These are phyloP conservation scores for Dioctria rufipes DNA, from an alignment of 2,888 invertebrate genomes.

Conservation along the genomic window DNA sequence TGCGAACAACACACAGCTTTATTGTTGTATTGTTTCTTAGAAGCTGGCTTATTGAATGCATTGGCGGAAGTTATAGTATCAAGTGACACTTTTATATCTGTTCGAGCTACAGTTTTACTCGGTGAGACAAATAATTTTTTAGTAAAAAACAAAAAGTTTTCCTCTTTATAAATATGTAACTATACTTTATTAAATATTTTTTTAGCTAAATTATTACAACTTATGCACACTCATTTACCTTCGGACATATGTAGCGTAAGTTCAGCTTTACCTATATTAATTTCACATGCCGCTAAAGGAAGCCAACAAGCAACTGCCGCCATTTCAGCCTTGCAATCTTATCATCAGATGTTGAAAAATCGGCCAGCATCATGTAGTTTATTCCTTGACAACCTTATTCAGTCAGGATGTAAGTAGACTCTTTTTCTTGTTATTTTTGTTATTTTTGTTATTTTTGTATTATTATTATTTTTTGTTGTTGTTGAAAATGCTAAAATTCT, in stretches of 20 bases:
- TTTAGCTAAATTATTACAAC: slow-evolving; percentile 85
- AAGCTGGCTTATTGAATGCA: slow-evolving; percentile 89
- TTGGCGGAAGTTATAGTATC: slow-evolving; percentile 93
- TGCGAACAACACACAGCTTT: slow-evolving; percentile 92
- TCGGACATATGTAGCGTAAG: slow-evolving; percentile 88
- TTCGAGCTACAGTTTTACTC: slow-evolving; percentile 90
- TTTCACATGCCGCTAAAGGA: slow-evolving; percentile 85
- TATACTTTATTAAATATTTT: slow-evolving; percentile 20
- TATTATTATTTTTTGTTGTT: no score
- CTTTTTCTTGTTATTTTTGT: background rate
- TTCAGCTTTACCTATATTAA: slow-evolving; percentile 86
- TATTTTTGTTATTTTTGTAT: background rate
- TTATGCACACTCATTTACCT: slow-evolving; percentile 89
- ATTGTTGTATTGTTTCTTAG: slow-evolving; percentile 89
- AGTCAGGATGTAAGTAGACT: slow-evolving; percentile 70
- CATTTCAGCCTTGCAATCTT: slow-evolving; percentile 83
- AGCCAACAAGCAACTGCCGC: slow-evolving; percentile 87
- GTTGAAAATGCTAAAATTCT: no score
- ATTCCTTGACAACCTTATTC: slow-evolving; percentile 85
- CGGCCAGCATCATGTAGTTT: slow-evolving; percentile 87
- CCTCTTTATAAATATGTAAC: background rate
- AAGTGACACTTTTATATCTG: slow-evolving; percentile 90
- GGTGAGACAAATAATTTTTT: slow-evolving; percentile 70
- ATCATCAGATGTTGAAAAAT: slow-evolving; percentile 85
- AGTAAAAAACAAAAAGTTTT: slow-evolving; percentile 13